phyloP scores from a whole-genome alignment of 2,888 invertebrate genomes.

The Tenthredo livida region DNA sequence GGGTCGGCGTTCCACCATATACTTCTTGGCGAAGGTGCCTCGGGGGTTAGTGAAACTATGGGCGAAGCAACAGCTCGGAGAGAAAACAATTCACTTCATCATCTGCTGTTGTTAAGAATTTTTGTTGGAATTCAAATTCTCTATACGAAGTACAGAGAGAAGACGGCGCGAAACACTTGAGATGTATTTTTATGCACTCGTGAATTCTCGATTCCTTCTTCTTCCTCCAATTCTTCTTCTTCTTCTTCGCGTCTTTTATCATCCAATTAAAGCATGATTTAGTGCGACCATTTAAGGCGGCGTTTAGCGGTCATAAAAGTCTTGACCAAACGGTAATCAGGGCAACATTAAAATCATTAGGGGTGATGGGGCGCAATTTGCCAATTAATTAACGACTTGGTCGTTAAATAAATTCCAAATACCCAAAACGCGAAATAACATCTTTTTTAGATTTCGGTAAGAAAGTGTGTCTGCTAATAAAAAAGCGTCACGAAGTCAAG shows the following conservation, averaged over 20 bases:
- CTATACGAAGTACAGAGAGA: background rate
- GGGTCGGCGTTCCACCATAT: background rate
- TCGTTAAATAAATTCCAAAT: background rate
- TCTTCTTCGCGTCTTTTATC: slow-evolving; percentile 45
- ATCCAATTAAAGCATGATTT: slow-evolving; percentile 69
- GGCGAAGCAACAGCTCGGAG: slow-evolving; percentile 55
- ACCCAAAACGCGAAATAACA: background rate
- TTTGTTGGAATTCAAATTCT: background rate
- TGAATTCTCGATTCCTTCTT: slow-evolving; percentile 46
- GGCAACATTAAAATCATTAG: slow-evolving; percentile 67
- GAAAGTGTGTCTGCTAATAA: background rate
- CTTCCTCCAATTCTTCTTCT: slow-evolving; percentile 35
- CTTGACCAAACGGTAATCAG: slow-evolving; percentile 65
- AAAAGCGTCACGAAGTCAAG: background rate
- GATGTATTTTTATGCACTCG: background rate
- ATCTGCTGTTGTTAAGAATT: background rate
- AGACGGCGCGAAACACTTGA: background rate
- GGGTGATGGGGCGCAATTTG: slow-evolving; percentile 61
- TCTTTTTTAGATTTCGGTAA: background rate
- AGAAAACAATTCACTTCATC: background rate
- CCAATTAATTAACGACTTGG: slow-evolving; percentile 65
- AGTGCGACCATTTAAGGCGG: slow-evolving; percentile 65
- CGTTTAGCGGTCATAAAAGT: slow-evolving; percentile 67
- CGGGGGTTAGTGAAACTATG: background rate
- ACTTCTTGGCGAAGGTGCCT: background rate